phyloP scores from a whole-genome alignment of 2,113 vertebrate species.

The Nycticebus coucang region DNA sequence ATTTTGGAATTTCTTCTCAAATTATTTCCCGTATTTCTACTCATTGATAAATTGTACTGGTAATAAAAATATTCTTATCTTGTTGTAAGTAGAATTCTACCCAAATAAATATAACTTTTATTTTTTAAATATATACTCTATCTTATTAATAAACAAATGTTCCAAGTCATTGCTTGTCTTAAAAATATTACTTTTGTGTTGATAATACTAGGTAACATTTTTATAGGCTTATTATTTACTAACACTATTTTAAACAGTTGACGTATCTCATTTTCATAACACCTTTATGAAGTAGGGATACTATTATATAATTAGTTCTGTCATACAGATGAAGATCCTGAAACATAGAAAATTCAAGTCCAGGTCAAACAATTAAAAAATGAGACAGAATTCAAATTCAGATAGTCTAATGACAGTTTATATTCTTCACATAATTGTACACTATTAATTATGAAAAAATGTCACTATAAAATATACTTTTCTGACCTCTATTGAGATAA shows the following conservation, averaged over 20 bases:
- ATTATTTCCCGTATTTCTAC: background rate
- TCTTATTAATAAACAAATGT: background rate
- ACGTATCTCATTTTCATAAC: background rate
- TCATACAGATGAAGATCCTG: slow-evolving; percentile 30
- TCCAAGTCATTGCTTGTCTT: background rate
- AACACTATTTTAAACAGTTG: background rate
- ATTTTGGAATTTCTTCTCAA: background rate
- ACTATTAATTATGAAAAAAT: slow-evolving; percentile 37
- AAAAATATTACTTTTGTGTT: background rate
- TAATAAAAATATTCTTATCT: background rate
- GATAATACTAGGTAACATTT: background rate
- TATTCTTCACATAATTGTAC: background rate
- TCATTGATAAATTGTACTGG: background rate
- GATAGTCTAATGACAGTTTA: background rate
- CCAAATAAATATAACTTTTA: background rate
- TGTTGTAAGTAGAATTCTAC: background rate
- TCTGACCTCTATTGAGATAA: slow-evolving; percentile 10
- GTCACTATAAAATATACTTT: background rate
- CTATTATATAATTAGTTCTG: slow-evolving; percentile 24
- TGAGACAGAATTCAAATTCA: slow-evolving; percentile 23
- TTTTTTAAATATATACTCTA: background rate
- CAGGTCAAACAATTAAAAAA: slow-evolving; percentile 26
- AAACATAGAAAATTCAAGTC: slow-evolving; percentile 18
- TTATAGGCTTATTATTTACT: background rate
- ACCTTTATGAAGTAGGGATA: background rate